Percentiles rank a stretch among this genome's conserved stretches.
These are phyloP conservation scores for Heterotilapia buettikoferi DNA, from an alignment of 2,113 vertebrate species.

Conservation along the genomic window DNA sequence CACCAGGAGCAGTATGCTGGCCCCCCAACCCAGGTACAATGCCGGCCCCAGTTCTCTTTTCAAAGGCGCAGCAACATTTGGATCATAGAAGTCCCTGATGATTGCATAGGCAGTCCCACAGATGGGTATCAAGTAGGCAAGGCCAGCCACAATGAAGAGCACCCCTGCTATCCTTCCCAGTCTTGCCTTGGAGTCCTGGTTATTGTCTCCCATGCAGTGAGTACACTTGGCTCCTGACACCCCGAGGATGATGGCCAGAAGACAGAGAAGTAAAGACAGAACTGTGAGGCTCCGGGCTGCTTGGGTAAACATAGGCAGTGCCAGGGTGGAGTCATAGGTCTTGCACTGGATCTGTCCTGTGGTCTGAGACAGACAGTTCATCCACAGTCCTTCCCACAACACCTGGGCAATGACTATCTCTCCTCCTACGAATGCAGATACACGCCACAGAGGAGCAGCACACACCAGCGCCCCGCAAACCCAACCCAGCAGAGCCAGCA, in stretches of 20 bases:
- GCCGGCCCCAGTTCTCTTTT: conserved; percentile 73
- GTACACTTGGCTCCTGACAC: conserved; percentile 81
- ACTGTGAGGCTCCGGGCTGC: conserved; percentile 73
- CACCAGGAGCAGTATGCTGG: conserved; percentile 60
- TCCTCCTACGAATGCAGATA: conserved; percentile 80
- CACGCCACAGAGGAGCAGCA: conserved; percentile 78
- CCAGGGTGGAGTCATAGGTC: conserved; percentile 81
- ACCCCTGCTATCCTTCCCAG: conserved; percentile 58
- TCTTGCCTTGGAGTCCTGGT: conserved; percentile 70
- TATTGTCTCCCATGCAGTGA: conserved; percentile 72
- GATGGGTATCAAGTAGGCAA: conserved; percentile 63
- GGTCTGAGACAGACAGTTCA: conserved; percentile 83
- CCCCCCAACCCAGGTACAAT: conserved; percentile 69
- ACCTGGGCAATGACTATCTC: conserved; percentile 82
- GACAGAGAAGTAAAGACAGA: conserved; percentile 73
- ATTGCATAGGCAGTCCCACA: conserved; percentile 62
- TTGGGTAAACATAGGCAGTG: conserved; percentile 74
- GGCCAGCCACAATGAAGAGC: conserved; percentile 63
- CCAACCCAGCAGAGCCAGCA: conserved; percentile 76
- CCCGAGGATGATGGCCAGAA: conserved; percentile 73
- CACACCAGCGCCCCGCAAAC: conserved; percentile 72
- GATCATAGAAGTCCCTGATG: conserved; percentile 71
- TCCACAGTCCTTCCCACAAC: conserved; percentile 86
- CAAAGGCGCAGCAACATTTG: conserved; percentile 51
- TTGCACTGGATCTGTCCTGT: conserved; percentile 77